Evolutionary conservation across 1,140 invertebrate species (phyloP).

Genomic region (Sycophaga agraensis): DNA sequence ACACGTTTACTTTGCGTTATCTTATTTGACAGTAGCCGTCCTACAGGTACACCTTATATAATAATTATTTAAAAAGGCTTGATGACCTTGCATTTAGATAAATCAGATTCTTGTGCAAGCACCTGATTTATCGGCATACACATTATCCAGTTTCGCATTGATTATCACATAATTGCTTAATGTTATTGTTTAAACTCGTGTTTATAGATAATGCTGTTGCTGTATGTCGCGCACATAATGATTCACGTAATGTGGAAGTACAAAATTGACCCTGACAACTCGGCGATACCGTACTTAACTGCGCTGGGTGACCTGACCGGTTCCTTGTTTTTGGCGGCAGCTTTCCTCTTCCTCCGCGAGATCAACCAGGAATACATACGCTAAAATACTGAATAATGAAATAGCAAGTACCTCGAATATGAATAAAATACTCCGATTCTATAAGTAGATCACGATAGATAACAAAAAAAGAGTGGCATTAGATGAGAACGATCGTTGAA

Average conservation of each 20-base stretch:
- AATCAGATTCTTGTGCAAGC: too few species aligned
- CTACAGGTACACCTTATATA: constrained; percentile 63
- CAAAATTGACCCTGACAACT: constrained; percentile 93
- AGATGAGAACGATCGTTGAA: background rate
- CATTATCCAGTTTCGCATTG: too few species aligned
- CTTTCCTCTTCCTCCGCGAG: constrained; percentile 74
- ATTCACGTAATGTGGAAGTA: constrained; percentile 88
- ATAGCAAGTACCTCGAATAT: background rate
- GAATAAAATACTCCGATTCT: background rate
- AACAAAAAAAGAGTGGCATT: background rate
- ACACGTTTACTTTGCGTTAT: constrained; percentile 63
- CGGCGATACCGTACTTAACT: constrained; percentile 95
- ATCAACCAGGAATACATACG: constrained; percentile 39
- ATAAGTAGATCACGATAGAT: background rate
- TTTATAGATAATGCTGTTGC: constrained; percentile 73
- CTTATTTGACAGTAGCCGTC: constrained; percentile 69
- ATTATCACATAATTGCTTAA: too few species aligned
- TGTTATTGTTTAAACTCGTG: background rate
- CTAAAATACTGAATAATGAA: too few species aligned
- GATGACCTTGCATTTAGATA: too few species aligned
- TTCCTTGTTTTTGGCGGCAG: constrained; percentile 78
- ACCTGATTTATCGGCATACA: too few species aligned
- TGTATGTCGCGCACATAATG: constrained; percentile 84
- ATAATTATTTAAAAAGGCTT: too few species aligned
- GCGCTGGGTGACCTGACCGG: constrained; percentile 92